Evolutionary conservation across 2,888 invertebrate genomes (phyloP).

Genomic region (Griposia aprilina): DNA sequence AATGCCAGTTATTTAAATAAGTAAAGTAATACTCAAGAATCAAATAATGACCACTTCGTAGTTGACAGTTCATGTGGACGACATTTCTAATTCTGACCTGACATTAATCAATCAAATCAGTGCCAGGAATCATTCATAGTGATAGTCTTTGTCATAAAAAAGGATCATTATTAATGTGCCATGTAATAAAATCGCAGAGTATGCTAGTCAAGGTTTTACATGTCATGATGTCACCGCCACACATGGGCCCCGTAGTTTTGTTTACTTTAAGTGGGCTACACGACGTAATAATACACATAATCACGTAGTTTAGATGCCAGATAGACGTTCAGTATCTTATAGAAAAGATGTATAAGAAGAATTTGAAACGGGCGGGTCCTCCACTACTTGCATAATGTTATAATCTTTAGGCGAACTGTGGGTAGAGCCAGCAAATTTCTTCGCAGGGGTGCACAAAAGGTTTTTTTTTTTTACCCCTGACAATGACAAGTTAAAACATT

Average conservation of each 20-base stretch:
- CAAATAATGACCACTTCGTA: background rate
- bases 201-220: constrained; percentile 72
- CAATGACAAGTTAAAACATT: background rate
- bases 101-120: background rate
- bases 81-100: background rate
- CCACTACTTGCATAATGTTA: background rate
- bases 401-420: background rate
- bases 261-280: constrained; percentile 58
- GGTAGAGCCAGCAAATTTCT: background rate
- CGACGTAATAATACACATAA: constrained; percentile 32
- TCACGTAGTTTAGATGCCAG: constrained; percentile 34
- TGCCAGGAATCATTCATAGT: constrained; percentile 14
- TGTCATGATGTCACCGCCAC: constrained; percentile 76
- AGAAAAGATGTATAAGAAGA: background rate
- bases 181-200: constrained; percentile 60
- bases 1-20: constrained; percentile 16
- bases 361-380: background rate
- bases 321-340: constrained; percentile 3
- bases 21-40: constrained; percentile 17
- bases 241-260: constrained; percentile 69
- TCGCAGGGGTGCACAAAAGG: no score
- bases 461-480: background rate
- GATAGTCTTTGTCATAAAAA: constrained; percentile 23
- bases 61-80: background rate
- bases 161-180: constrained; percentile 30